Evolutionary conservation across 2,888 invertebrate genomes (phyloP).

Genomic region (Periphyllus acericola): DNA sequence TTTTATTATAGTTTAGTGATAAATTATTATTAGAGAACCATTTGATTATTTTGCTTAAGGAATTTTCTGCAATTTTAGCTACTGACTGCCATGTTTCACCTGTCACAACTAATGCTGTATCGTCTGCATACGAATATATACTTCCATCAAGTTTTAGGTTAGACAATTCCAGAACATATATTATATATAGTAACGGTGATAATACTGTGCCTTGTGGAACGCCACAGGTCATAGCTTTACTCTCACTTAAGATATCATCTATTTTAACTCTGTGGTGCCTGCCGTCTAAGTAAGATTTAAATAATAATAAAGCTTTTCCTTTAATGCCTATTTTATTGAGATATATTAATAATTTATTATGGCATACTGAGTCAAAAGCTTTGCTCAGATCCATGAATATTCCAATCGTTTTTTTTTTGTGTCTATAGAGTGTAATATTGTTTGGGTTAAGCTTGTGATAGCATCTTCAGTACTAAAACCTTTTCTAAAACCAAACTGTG

Average conservation of each 20-base stretch:
- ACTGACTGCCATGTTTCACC: slow-evolving; percentile 12
- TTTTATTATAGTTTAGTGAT: too few species aligned
- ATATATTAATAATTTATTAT: background rate
- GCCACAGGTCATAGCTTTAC: too few species aligned
- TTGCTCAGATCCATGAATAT: slow-evolving; percentile 29
- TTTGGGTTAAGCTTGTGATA: too few species aligned
- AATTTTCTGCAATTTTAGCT: background rate
- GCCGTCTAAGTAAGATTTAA: slow-evolving; percentile 9
- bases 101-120: slow-evolving; percentile 20
- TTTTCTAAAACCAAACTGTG: too few species aligned
- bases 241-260: background rate
- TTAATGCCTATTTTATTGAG: slow-evolving; percentile 7
- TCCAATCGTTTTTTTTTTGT: slow-evolving; percentile 18
- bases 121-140: slow-evolving; percentile 29
- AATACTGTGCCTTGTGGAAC: too few species aligned
- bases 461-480: too few species aligned
- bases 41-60: too few species aligned
- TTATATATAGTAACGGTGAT: too few species aligned
- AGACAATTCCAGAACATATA: too few species aligned
- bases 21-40: too few species aligned
- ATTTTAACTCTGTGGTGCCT: background rate
- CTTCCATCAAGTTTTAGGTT: too few species aligned
- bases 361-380: slow-evolving; percentile 19
- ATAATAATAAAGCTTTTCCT: too few species aligned
- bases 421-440: slow-evolving; percentile 34